Base-by-base conservation (phyloP, 2,113 vertebrate species). In the Thymallus thymallus region DNA sequence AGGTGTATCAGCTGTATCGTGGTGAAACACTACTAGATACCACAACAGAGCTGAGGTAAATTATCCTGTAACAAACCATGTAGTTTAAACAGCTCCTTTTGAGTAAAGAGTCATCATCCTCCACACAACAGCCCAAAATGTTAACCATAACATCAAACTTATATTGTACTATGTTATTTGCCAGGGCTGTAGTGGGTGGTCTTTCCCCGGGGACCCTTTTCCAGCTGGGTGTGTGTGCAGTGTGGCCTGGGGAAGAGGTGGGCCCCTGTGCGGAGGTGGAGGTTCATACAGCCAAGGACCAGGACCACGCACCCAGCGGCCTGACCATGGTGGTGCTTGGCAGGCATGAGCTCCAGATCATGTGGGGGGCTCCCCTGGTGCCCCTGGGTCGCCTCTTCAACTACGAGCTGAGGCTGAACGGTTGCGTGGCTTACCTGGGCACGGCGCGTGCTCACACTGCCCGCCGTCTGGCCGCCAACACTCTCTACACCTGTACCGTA, bases 361-460 rank as follows among this genome's bases (percentile, higher is more conserved):
- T 74, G 41, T 90, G 88, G 85, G 80, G 78, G 0, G 69, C 79
- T 60, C 85, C 89, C 2, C 78, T 51, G 32, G 76, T 67, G 18
- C 80, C 83, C 9, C 61, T 85, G 29, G 89, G 87, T 0, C 73
- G 76, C 5, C 84, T 88, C 29, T 90, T 88, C 69, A 87, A 84
- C 77, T 88, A 88, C 5, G 84, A 91, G 58, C 86, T 90, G 51
- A 72, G 79, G 80, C 64, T 91, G 68, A 91, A 90, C 13, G 86
- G 82, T 2, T 35, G 63, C 24, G 74, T 86, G 41, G 80, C 80
- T 4, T 90, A 91, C 77, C 62, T 88, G 65, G 85, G 88, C 18
- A 83, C 79, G 0, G 83, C 81, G 26, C 69, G 83, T 4, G 65
- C 63, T 14, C 74, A 88, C 71, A 74, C 76, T 0, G 87, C 85